These are phyloP conservation scores for Gobionotothen gibberifrons DNA, from an alignment of 2,797 vertebrate species.

Conservation along the genomic window DNA sequence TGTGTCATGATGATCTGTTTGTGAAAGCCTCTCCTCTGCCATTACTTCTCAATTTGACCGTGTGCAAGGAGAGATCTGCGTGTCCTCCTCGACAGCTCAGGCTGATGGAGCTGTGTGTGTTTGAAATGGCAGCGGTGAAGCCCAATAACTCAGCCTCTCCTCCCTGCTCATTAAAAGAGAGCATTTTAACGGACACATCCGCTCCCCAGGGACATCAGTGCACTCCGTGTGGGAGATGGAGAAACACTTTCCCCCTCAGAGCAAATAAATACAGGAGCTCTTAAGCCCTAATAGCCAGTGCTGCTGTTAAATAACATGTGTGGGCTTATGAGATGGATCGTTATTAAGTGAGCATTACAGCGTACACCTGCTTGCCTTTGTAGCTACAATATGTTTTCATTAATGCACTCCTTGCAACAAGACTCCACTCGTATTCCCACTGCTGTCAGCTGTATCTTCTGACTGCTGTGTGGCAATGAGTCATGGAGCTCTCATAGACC, in stretches of 20 bases:
- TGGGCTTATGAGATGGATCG: conserved; percentile 52
- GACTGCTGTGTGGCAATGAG: conserved; percentile 18
- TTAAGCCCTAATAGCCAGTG: conserved; percentile 33
- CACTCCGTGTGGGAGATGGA: conserved; percentile 23
- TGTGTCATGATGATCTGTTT: too few species aligned
- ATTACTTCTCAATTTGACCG: conserved; percentile 25
- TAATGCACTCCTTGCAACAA: conserved; percentile 61
- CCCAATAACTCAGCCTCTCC: conserved; percentile 33
- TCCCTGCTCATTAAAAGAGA: conserved; percentile 42
- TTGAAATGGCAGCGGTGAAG: conserved; percentile 46
- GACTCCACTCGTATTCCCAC: conserved; percentile 55
- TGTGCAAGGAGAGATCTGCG: conserved; percentile 30
- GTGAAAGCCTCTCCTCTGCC: conserved; percentile 5
- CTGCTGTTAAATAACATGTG: conserved; percentile 47
- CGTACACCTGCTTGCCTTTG: conserved; percentile 65
- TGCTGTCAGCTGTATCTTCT: conserved; percentile 65
- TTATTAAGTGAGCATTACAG: conserved; percentile 53
- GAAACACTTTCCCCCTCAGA: conserved; percentile 11
- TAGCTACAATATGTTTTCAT: conserved; percentile 56
- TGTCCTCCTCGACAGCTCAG: conserved; percentile 22
- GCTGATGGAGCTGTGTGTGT: conserved; percentile 27
- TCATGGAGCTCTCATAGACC: conserved; percentile 10
- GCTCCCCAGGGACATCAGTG: conserved; percentile 26
- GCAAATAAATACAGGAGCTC: conserved; percentile 41
- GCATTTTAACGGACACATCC: conserved; percentile 47